A percentile compares a stretch with the other conserved stretches of the same genome.
Evolutionary conservation across 2,888 invertebrate genomes (phyloP).

Genomic region (Blastobasis lacticolella): DNA sequence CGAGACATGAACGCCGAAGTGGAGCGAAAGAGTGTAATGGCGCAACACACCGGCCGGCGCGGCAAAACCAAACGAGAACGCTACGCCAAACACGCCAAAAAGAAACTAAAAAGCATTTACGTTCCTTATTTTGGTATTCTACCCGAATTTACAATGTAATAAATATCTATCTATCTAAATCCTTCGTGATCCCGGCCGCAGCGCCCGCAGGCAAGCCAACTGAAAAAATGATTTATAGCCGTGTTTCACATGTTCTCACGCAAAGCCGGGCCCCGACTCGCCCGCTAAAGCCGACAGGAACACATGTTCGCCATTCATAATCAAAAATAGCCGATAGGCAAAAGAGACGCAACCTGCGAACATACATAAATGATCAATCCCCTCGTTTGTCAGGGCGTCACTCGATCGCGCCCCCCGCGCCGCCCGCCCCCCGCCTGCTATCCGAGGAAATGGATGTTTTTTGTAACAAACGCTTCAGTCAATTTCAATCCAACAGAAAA

Average conservation of each 20-base stretch:
- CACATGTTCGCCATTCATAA: constrained; percentile 26
- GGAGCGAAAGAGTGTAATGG: constrained; percentile 33
- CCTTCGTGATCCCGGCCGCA: background rate
- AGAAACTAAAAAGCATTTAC: constrained; percentile 12
- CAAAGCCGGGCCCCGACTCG: constrained; percentile 5
- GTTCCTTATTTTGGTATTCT: background rate
- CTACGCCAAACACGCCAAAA: constrained; percentile 7
- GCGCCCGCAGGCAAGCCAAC: background rate
- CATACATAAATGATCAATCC: constrained; percentile 29
- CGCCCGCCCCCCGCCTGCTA: background rate
- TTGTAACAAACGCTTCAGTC: constrained; percentile 1
- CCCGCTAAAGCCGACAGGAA: constrained; percentile 18
- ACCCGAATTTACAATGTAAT: background rate
- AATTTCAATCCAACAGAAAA: background rate
- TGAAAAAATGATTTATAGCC: constrained; percentile 7
- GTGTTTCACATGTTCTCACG: background rate
- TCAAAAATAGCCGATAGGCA: constrained; percentile 17
- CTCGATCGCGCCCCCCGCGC: constrained; percentile 14
- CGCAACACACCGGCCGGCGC: constrained; percentile 18
- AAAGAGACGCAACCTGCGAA: constrained; percentile 15
- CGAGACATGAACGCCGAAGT: constrained; percentile 18
- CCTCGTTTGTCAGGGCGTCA: constrained; percentile 29
- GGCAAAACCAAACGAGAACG: constrained; percentile 17
- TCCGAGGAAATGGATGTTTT: constrained; percentile 7
- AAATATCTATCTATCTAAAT: constrained; percentile 2